Percentiles rank a stretch among this genome's conserved stretches.
Evolutionary conservation across 2,888 invertebrate species (phyloP).

Genomic region (Watsonalla cultraria): DNA sequence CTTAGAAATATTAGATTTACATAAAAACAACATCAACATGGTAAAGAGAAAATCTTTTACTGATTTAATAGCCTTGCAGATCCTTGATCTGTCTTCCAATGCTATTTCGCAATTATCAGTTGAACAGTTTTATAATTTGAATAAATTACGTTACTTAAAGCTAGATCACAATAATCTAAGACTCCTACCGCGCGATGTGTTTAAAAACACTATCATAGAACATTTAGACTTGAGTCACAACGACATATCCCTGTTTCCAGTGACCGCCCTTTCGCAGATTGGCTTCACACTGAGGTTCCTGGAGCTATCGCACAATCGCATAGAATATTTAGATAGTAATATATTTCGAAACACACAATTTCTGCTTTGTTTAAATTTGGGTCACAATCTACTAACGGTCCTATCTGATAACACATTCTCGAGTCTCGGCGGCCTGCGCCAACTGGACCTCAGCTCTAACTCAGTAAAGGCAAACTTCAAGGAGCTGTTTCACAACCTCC

Average conservation of each 20-base stretch:
- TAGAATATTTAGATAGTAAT: conserved; percentile 92
- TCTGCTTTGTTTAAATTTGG: conserved; percentile 86
- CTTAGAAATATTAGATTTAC: conserved; percentile 86
- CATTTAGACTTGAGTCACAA: conserved; percentile 89
- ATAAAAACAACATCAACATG: conserved; percentile 85
- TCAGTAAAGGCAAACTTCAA: conserved; percentile 90
- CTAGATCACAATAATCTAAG: conserved; percentile 85
- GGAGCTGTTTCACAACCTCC: conserved; percentile 92
- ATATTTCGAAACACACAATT: conserved; percentile 91
- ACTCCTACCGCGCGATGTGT: conserved; percentile 86
- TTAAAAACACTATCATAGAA: conserved; percentile 88
- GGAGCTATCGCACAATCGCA: conserved; percentile 86
- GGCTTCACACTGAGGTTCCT: conserved; percentile 88
- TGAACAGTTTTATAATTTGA: conserved; percentile 88
- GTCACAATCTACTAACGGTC: conserved; percentile 89
- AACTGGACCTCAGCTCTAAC: conserved; percentile 89
- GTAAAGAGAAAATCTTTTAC: conserved; percentile 88
- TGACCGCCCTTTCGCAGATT: conserved; percentile 86
- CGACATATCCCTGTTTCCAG: conserved; percentile 88
- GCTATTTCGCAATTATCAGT: conserved; percentile 86
- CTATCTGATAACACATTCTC: conserved; percentile 94
- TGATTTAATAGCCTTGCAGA: conserved; percentile 85
- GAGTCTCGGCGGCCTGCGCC: conserved; percentile 86
- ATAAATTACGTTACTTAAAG: conserved; percentile 85
- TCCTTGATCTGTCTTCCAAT: conserved; percentile 88